phyloP scores from a whole-genome alignment of 2,113 vertebrate species.

The Myanophis thanlyinensis region DNA sequence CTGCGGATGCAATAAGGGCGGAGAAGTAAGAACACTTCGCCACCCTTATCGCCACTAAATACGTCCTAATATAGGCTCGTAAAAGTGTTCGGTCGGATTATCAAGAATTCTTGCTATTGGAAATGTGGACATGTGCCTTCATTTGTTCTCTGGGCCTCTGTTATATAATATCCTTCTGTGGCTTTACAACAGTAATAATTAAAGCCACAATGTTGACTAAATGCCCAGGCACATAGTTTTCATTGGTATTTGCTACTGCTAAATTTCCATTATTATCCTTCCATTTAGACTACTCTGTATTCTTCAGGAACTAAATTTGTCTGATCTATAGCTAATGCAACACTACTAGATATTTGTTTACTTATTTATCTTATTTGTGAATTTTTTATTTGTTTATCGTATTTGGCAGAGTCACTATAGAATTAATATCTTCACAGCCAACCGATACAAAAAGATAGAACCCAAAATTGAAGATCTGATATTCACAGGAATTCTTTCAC shows the following conservation, averaged over 20 bases:
- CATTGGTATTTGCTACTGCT: slow-evolving; percentile 22
- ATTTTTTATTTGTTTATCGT: not conserved
- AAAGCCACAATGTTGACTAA: slow-evolving; percentile 25
- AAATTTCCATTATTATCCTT: slow-evolving; percentile 12
- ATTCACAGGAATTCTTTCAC: not conserved
- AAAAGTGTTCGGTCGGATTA: too few relatives aligned
- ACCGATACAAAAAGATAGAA: not conserved
- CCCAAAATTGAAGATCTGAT: not conserved
- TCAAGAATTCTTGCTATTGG: not conserved
- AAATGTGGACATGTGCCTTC: not conserved
- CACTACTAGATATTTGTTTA: not conserved
- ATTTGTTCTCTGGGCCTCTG: slow-evolving; percentile 4
- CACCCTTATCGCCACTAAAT: too few relatives aligned
- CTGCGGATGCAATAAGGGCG: too few relatives aligned
- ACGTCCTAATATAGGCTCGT: too few relatives aligned
- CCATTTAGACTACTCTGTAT: slow-evolving; percentile 2
- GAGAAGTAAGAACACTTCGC: too few relatives aligned
- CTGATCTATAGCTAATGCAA: not conserved
- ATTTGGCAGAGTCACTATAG: not conserved
- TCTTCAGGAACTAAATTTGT: slow-evolving; percentile 28
- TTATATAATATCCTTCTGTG: slow-evolving; percentile 9
- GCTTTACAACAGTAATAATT: slow-evolving; percentile 6
- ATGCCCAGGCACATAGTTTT: slow-evolving; percentile 26
- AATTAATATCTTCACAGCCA: not conserved
- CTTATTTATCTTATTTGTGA: not conserved